Conservation (phyloP, 2,888 invertebrate species). For the Pteria penguin region DNA sequence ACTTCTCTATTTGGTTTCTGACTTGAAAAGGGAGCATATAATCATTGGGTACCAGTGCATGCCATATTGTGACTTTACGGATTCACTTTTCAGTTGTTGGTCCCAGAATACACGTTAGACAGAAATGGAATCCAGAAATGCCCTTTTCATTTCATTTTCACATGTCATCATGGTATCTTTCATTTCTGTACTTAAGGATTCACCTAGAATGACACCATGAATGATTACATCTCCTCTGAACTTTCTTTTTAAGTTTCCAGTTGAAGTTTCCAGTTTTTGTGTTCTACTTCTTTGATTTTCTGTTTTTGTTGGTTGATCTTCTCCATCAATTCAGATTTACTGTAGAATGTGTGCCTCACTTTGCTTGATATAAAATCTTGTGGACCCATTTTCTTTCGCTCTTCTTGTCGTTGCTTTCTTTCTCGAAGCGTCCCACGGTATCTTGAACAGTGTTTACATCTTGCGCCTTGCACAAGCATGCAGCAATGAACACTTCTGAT, state of each 20-base stretch:
- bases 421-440: background rate
- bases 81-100: background rate
- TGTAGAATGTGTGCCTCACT: no score
- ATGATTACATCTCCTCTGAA: background rate
- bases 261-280: background rate
- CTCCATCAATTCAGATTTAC: no score
- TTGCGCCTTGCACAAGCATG: constrained; percentile 1
- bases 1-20: no score
- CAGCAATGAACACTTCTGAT: constrained; percentile 9
- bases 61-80: constrained; percentile 7
- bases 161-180: constrained; percentile 13
- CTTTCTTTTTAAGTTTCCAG: no score
- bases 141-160: background rate
- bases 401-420: constrained; percentile 1
- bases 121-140: background rate
- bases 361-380: no score
- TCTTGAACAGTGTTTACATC: constrained; percentile 10
- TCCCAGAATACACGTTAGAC: background rate
- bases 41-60: constrained; percentile 44
- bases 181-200: background rate
- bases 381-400: no score
- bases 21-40: no score
- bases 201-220: background rate
- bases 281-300: background rate
- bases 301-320: background rate